Base-by-base conservation (phyloP, 2,797 vertebrate genomes). In the Sebastes itinus region DNA sequence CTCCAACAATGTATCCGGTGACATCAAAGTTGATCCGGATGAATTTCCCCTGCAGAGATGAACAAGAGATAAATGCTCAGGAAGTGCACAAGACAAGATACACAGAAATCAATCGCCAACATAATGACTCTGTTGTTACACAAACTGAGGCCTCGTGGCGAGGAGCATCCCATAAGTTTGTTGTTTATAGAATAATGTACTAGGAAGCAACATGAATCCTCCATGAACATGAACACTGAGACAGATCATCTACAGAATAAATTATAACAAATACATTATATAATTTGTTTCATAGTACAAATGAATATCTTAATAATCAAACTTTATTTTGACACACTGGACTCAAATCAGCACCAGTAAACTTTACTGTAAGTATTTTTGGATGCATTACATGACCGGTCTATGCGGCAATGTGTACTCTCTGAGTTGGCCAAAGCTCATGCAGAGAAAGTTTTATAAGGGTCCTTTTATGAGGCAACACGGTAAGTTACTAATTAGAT, bases 1-100 rank as follows among this genome's bases (percentile, higher is more conserved):
- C 97, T 78, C 97, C 97, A 32, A 99, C 97, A 13, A 99, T 99
- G 91, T 99, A 98, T 83, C 97, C 97, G 7, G 97, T 97, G 76
- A 98, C 92, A 75, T 95, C 94, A 75, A 96, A 96, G 92, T 96
- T 96, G 89, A 96, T 93, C 56, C 95, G 89, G 87, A 96, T 96
- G 87, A 96, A 96, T 91, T 96, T 96, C 3, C 95, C 95, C 95
- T 96, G 91, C 20, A 75, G 65, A 85, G 62, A 85, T 42, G 8
- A 87, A 86, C 60, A 78, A 16, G 49, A 75, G 59, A 81, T 5
- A 28, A 65, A 61, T 22, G 35, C 4, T 80, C 46, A 88, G 56
- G 25, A 80, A 66, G 63, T 71, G 58, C n/a, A 78, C 25, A 46
- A 80, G 28, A 80, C 54, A 58, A 75, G 20, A 67, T 7, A 63